A percentile compares a stretch with the other conserved stretches of the same genome.
Conservation (phyloP, 2,113 vertebrate genomes). For the Fregata magnificens region DNA sequence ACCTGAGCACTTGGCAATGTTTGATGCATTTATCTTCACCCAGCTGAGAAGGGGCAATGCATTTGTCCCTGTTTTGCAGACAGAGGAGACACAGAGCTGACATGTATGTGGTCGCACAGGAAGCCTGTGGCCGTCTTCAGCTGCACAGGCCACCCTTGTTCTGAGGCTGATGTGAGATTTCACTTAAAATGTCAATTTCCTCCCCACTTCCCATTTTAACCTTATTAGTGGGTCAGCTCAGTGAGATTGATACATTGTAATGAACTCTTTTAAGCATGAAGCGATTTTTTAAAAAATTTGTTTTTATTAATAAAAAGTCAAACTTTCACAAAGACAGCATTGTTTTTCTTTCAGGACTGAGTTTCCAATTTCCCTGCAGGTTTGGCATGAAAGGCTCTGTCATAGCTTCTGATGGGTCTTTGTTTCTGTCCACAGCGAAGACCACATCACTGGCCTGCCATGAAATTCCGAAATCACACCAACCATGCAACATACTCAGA, state of each 20-base stretch:
- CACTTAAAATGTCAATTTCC: not conserved
- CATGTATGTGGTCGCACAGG: rapidly evolving
- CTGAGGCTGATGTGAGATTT: not conserved
- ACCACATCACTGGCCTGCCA: slow-evolving; percentile 90
- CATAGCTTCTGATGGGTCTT: not conserved
- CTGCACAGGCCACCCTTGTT: not conserved
- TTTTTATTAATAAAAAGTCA: not conserved
- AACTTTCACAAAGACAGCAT: not conserved
- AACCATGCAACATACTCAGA: slow-evolving; percentile 84
- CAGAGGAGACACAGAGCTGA: not conserved
- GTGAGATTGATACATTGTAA: not conserved
- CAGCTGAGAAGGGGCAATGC: not conserved
- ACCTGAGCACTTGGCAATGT: not conserved
- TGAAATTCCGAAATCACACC: slow-evolving; percentile 89
- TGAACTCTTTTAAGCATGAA: not conserved
- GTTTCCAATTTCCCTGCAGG: not conserved
- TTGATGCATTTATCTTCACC: not conserved
- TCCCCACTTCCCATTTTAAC: not conserved
- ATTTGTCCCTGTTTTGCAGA: not conserved
- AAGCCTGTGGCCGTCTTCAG: rapidly evolving
- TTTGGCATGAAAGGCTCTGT: not conserved
- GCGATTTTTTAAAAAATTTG: rapidly evolving
- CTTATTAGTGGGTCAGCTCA: not conserved
- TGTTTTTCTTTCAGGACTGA: not conserved
- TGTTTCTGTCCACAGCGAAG: slow-evolving; percentile 73